Conservation (phyloP, 2,797 vertebrate genomes). For the Ibycter americanus region DNA sequence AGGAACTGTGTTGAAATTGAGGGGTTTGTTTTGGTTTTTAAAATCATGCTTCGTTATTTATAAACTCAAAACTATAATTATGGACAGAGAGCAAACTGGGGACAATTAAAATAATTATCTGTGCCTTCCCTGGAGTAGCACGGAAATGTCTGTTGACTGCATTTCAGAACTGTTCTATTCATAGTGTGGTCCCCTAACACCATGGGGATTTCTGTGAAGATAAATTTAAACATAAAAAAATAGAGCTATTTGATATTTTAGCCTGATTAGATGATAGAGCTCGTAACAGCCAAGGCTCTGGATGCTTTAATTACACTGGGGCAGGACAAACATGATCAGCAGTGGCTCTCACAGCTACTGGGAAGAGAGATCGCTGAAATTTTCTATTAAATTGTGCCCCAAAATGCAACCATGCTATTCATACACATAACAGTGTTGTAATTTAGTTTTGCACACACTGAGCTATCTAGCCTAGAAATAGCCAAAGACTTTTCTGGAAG, state of each 20-base stretch:
- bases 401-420: background rate
- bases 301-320: background rate
- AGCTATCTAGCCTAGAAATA: background rate
- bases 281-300: background rate
- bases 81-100: conserved; percentile 19
- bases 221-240: background rate
- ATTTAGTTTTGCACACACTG: background rate
- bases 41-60: conserved; percentile 38
- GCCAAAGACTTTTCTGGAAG: background rate
- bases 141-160: conserved; percentile 24
- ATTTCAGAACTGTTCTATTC: conserved; percentile 29
- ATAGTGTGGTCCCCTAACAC: background rate
- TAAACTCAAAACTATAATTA: conserved; percentile 56
- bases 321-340: background rate
- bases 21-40: conserved; percentile 32
- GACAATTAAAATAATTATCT: conserved; percentile 49
- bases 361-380: background rate
- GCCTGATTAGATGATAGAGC: background rate
- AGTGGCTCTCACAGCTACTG: background rate
- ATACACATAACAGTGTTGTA: background rate
- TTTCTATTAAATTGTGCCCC: background rate
- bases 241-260: background rate
- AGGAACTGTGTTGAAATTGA: conserved; percentile 15
- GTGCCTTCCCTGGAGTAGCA: conserved; percentile 21
- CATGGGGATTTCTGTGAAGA: background rate